Evolutionary conservation across 2,113 vertebrate genomes (phyloP).

Genomic region (Pluvialis apricaria): DNA sequence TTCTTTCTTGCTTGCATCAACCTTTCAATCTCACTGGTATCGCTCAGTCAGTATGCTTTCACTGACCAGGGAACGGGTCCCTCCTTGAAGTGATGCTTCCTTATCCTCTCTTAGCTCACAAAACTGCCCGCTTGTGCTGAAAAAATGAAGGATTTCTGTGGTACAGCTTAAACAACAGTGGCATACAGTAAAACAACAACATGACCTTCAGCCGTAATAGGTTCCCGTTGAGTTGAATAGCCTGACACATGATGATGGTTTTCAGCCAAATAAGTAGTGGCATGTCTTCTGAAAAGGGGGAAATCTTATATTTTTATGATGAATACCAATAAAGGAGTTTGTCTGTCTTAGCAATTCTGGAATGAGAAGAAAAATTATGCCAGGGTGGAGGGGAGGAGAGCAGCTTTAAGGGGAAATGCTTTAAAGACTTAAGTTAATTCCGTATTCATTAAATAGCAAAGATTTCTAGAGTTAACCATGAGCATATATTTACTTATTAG

Average conservation of each 20-base stretch:
- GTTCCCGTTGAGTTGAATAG: neutral
- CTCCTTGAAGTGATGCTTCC: neutral
- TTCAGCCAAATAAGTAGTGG: neutral
- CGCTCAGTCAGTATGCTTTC: neutral
- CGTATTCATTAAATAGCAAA: neutral
- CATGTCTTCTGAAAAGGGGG: constrained; percentile 1
- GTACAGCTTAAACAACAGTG: neutral
- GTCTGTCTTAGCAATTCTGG: neutral
- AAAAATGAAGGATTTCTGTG: neutral
- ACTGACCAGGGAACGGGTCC: neutral
- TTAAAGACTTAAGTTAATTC: neutral
- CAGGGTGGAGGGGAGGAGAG: neutral
- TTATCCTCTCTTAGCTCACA: neutral
- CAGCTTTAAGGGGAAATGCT: neutral
- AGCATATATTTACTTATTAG: constrained; percentile 22
- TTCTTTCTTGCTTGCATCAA: neutral
- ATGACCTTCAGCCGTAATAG: constrained; percentile 4
- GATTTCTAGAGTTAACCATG: neutral
- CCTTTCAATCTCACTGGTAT: neutral
- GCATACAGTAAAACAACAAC: neutral
- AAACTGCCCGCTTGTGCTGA: neutral
- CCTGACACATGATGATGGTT: constrained; percentile 7
- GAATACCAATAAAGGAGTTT: neutral
- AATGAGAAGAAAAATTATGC: neutral
- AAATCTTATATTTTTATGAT: neutral